Evolutionary conservation across 1,140 invertebrate species (phyloP), one percentile per base, ranked within the genome.

Genomic region (Drusus annulatus): DNA sequence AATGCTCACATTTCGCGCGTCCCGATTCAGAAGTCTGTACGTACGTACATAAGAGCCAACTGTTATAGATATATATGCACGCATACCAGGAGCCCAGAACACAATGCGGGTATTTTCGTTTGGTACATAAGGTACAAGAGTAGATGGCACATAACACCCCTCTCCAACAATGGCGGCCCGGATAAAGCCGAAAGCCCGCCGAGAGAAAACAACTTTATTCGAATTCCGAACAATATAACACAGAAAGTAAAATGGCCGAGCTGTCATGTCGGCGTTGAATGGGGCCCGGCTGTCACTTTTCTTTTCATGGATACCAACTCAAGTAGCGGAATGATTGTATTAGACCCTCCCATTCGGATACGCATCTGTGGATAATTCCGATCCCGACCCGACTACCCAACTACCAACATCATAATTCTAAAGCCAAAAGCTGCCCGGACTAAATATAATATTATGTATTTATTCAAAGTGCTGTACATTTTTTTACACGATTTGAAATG

Each of bases 271-370:
- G 63, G 45, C 31, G 31, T 17, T 25, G 74, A 62, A 76, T 62
- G 25, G 56, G 74, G 74, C 31, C 16, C 23, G 52, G 15, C 36
- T 63, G 56, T 76, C 36, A 65, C 31, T 54, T 81, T 74, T 74
- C 56, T 60, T 73, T 74, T 51, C 69, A 69, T n/a, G 56, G 65
- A 78, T 82, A 78, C 65, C 63, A 79, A 82, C 71, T 80, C 78
- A 82, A 82, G 81, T 82, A 78, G 81, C 81, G 78, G 74, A 82
- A 80, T 82, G 74, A 76, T 63, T 80, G 58, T 80, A 65, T 82
- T 65, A 45, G 76, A 68, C 68, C 80, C 71, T 81, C 52, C 56
- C 56, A 21, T 63, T 62, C 17, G 52, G 73, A 75, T 75, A 75
- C 56, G 73, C 52, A 36, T 58, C 19, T 56, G 56, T 58, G 52